Percentiles rank a stretch among this genome's conserved stretches.
phyloP scores from a whole-genome alignment of 2,113 vertebrate genomes.

The Nettapus auritus region DNA sequence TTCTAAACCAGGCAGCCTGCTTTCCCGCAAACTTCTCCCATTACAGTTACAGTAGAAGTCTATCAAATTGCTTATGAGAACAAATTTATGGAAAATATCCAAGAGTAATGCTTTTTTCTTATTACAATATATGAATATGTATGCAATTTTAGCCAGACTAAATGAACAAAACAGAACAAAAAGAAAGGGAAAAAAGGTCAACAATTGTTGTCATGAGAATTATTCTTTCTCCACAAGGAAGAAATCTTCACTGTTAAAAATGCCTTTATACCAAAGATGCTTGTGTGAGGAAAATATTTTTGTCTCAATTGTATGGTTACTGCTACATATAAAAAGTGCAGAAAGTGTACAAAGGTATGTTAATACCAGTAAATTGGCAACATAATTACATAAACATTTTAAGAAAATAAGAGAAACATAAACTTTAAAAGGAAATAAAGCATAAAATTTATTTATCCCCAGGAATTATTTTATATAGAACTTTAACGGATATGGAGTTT shows the following conservation, averaged over 20 bases:
- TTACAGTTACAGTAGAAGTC: slow-evolving; percentile 64
- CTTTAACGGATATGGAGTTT: background rate
- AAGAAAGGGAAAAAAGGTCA: slow-evolving; percentile 73
- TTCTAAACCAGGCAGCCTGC: slow-evolving; percentile 22
- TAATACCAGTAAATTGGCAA: background rate
- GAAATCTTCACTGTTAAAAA: background rate
- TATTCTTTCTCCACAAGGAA: slow-evolving; percentile 24
- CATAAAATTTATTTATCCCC: background rate
- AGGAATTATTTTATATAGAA: background rate
- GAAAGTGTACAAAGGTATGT: background rate
- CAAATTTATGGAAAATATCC: slow-evolving; percentile 81
- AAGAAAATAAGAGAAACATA: background rate
- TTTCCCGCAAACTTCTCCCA: slow-evolving; percentile 55
- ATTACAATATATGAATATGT: slow-evolving; percentile 83
- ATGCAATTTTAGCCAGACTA: slow-evolving; percentile 82
- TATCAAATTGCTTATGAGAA: slow-evolving; percentile 76
- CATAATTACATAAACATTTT: slow-evolving; percentile 10
- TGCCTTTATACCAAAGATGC: background rate
- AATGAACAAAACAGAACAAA: slow-evolving; percentile 76
- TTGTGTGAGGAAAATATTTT: background rate
- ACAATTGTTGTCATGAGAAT: slow-evolving; percentile 53
- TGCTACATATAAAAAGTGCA: background rate
- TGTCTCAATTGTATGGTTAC: background rate
- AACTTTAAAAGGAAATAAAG: slow-evolving; percentile 14
- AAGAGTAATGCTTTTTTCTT: slow-evolving; percentile 78